Evolutionary conservation across 2,797 vertebrate genomes (phyloP), one percentile per base, ranked within the genome.

Genomic region (Melopsittacus undulatus): DNA sequence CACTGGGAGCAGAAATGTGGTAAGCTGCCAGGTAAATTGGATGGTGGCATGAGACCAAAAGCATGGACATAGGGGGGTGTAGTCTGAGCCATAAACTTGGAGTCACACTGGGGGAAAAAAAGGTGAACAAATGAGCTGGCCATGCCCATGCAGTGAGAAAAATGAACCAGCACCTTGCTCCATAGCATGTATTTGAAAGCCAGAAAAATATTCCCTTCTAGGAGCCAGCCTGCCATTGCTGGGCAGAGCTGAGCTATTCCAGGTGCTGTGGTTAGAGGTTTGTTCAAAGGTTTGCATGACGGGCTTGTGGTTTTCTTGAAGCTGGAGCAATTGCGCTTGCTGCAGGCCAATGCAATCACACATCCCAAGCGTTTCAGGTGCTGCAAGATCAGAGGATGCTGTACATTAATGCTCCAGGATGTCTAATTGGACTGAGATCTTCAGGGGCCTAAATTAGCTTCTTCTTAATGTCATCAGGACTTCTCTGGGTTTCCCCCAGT

Each of bases 31-130:
- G 72, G 36, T 77, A 90, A 92, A 95, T 43, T 64, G 83, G 83
- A 89, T 67, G 48, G 75, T 90, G 90, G 92, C 86, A 79, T 56
- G 83, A 90, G 90, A 96, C 92, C 88, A 95, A 80, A 90, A 89
- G 29, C 54, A 61, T 4, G 61, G 86, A 92, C 83, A 36, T 10
- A 61, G 90, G 0, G 5, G 81, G 93, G 36, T 48, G 81, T 4
- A 76, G 43, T 15, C 81, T 74, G 46, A 94, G 83, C 85, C 88
- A 82, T 79, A 76, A 93, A 69, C 66, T 43, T 43, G 51, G 83
- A 92, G n/a, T 77, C 92, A 59, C 67, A 45, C 46, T 74, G 93
- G 27, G 80, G 80, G 89, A 42, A 70, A 82, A 84, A 90, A 64
- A 36, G 67, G 51, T 23, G 86, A 95, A 80, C 74, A 95, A 93